Percentiles rank a stretch among this genome's conserved stretches.
Evolutionary conservation across 2,113 vertebrate species (phyloP).

Genomic region (Steatornis caripensis): DNA sequence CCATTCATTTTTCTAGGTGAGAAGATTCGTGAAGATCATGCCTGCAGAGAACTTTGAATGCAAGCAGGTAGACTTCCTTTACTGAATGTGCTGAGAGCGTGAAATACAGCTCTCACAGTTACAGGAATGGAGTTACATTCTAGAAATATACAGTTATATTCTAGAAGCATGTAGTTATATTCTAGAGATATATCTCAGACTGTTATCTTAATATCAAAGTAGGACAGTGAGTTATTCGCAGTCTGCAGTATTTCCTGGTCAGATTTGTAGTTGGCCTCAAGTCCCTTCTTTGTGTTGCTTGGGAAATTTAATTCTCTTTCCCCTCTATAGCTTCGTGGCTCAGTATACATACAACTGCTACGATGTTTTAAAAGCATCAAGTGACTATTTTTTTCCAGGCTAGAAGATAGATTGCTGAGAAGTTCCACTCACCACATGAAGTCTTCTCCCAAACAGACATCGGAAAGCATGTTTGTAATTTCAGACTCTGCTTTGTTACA

Average conservation of each 20-base stretch:
- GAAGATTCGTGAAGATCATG: not conserved
- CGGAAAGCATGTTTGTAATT: not conserved
- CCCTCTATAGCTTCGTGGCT: not conserved
- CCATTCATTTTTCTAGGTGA: not conserved
- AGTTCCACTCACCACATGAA: not conserved
- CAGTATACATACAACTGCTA: not conserved
- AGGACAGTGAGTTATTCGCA: not conserved
- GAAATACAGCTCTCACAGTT: not conserved
- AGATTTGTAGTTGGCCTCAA: not conserved
- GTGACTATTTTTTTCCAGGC: not conserved
- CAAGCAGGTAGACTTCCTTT: not conserved
- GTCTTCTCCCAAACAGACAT: not conserved
- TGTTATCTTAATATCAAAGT: not conserved
- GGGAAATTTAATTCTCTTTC: not conserved
- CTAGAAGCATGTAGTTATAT: not conserved
- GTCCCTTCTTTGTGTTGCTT: not conserved
- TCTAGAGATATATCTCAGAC: not conserved
- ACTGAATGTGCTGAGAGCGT: not conserved
- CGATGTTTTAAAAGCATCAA: not conserved
- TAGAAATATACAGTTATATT: not conserved
- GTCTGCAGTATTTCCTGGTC: not conserved
- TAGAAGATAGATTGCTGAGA: not conserved
- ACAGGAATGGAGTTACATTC: not conserved
- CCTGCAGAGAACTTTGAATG: not conserved
- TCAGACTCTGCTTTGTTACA: not conserved